Conservation (phyloP, 2,113 vertebrate genomes). For the Phrynocephalus versicolor region DNA sequence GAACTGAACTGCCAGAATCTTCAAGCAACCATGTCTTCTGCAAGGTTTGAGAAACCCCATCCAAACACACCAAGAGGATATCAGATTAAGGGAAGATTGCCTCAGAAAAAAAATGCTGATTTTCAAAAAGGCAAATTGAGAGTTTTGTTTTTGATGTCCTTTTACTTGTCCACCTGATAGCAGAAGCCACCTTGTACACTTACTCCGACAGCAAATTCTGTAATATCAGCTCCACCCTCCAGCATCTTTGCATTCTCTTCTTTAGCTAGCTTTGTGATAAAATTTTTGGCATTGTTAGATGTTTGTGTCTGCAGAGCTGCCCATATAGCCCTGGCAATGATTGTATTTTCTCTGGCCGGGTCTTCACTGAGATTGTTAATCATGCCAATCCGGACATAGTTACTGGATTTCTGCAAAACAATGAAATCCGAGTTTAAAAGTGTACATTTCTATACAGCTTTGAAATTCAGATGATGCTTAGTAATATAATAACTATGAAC, state of each 20-base stretch:
- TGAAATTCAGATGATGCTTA: slow-evolving; percentile 2
- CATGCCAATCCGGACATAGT: slow-evolving; percentile 89
- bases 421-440: slow-evolving; percentile 36
- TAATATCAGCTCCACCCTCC: slow-evolving; percentile 77
- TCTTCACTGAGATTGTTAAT: slow-evolving; percentile 88
- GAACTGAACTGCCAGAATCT: no score
- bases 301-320: slow-evolving; percentile 92
- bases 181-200: slow-evolving; percentile 39
- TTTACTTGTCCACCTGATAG: background rate
- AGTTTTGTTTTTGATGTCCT: background rate
- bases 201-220: slow-evolving; percentile 93
- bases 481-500: background rate
- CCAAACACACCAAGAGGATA: background rate
- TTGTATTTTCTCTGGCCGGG: slow-evolving; percentile 72
- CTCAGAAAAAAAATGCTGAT: background rate
- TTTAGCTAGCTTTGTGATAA: slow-evolving; percentile 95
- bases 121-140: background rate
- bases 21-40: no score
- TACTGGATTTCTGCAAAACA: slow-evolving; percentile 84
- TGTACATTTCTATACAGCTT: background rate
- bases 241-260: slow-evolving; percentile 86
- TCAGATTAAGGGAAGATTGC: background rate
- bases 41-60: no score
- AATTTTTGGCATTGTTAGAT: slow-evolving; percentile 94
- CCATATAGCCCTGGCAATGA: slow-evolving; percentile 88